Base-by-base conservation (phyloP, 2,888 invertebrate species). In the Caenorhabditis imperialis region DNA sequence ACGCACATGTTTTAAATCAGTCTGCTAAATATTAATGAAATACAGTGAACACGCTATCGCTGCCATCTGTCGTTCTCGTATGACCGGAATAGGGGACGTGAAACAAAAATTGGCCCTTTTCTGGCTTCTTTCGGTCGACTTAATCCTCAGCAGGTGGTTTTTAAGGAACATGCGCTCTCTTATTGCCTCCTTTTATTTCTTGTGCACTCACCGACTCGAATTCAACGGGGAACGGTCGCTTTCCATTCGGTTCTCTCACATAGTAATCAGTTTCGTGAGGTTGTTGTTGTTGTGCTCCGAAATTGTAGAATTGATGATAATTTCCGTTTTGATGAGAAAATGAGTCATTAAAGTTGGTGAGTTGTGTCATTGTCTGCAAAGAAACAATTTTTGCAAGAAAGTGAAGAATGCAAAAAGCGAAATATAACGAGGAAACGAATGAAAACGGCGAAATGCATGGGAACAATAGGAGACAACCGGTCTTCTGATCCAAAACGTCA, bases 341-440 rank as follows among this genome's bases (percentile, higher is more conserved):
- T 20, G 51, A 53, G 20, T 30, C 58, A 37, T 51, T 50, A 42
- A 44, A 55, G 37, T 62, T 71, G 37, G 70, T 70, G 50, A 63
- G 58, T 72, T 72, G 72, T 16, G 72, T 63, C 72, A 72, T 72
- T 58, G n/a, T n/a, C n/a, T n/a, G n/a, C n/a, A n/a, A n/a, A n/a
- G n/a, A n/a, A n/a, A n/a, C n/a, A n/a, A n/a, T n/a, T n/a, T n/a
- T n/a, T 30, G 30, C 30, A 30, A 30, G 10, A 30, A 30, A 6
- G 30, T 30, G 6, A 30, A 30, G 33, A 45, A 38, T 27, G 38
- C 27, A 30, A 10, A 37, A 62, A 38, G 23, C 38, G 35, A 53
- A 53, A 53, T 12, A 42, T 23, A 54, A 22, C 18, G 18, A 16
- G 18, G 42, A 55, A 55, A 30, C 42, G 42, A 33, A 42, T 42